phyloP scores from a whole-genome alignment of 2,113 vertebrate genomes.

The Apteryx mantelli region DNA sequence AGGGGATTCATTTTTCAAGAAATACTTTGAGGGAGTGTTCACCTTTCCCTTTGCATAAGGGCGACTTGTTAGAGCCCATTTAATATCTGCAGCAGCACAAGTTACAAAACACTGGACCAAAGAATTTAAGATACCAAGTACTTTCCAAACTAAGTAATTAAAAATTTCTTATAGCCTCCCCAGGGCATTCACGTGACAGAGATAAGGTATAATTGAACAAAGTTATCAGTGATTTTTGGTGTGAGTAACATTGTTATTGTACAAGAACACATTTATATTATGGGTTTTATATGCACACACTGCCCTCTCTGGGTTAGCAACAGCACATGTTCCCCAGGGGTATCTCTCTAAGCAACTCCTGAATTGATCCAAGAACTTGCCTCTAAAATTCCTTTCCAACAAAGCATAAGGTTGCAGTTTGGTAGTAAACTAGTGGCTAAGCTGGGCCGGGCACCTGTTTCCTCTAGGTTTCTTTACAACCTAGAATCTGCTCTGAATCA shows the following conservation, averaged over 20 bases:
- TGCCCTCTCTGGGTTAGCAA: slow-evolving; percentile 51
- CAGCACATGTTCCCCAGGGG: not conserved
- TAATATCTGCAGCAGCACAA: accelerated
- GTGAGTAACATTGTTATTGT: not conserved
- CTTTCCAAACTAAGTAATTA: not conserved
- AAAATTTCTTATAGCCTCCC: not conserved
- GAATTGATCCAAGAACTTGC: accelerated
- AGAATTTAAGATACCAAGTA: not conserved
- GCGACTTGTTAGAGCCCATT: not conserved
- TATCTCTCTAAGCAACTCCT: not conserved
- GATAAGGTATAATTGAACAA: not conserved
- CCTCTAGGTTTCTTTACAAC: not conserved
- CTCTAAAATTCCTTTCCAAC: not conserved
- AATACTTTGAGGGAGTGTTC: not conserved
- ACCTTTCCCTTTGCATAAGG: not conserved
- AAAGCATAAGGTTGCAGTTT: not conserved
- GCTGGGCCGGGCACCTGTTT: not conserved
- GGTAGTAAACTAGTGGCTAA: not conserved
- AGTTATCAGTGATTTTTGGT: not conserved
- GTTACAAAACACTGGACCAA: not conserved
- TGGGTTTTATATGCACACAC: not conserved
- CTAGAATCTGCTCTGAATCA: not conserved
- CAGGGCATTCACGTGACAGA: not conserved
- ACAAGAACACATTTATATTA: accelerated
- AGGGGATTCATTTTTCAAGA: not conserved